phyloP scores from a whole-genome alignment of 1,140 invertebrate genomes.

The Phthorimaea operculella region DNA sequence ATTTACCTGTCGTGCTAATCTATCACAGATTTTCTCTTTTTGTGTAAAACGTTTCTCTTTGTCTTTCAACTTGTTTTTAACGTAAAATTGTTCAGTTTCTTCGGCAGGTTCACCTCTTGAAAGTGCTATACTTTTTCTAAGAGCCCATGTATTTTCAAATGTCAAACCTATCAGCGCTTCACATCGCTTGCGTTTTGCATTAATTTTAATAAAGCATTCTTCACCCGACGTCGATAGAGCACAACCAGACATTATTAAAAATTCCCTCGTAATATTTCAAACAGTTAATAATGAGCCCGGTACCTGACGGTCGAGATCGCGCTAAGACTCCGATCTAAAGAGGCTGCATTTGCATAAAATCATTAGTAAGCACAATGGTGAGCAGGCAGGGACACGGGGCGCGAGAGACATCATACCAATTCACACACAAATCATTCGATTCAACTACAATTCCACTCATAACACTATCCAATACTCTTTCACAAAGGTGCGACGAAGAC shows the following conservation, averaged over 20 bases:
- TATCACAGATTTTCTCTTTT: no score
- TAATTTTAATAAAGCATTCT: neutral
- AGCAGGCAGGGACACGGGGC: conserved; percentile 58
- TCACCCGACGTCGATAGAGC: neutral
- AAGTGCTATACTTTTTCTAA: no score
- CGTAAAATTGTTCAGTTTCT: no score
- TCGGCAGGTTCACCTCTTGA: no score
- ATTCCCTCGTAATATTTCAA: conserved; percentile 63
- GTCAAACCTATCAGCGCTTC: no score
- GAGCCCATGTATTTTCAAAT: no score
- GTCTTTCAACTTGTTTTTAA: no score
- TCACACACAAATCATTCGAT: conserved; percentile 40
- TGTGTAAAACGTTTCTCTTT: no score
- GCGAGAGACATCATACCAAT: conserved; percentile 55
- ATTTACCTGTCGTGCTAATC: no score
- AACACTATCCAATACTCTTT: conserved; percentile 26
- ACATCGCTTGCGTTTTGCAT: no score
- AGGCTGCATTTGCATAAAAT: conserved; percentile 68
- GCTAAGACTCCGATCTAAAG: conserved; percentile 67
- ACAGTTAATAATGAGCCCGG: conserved; percentile 65
- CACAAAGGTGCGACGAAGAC: neutral
- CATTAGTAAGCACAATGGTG: conserved; percentile 68
- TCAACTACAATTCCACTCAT: conserved; percentile 11
- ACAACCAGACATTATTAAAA: conserved; percentile 35
- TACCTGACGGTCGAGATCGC: conserved; percentile 66